Conservation (phyloP, 1,140 invertebrate species). For the Diorhabda elongata region DNA sequence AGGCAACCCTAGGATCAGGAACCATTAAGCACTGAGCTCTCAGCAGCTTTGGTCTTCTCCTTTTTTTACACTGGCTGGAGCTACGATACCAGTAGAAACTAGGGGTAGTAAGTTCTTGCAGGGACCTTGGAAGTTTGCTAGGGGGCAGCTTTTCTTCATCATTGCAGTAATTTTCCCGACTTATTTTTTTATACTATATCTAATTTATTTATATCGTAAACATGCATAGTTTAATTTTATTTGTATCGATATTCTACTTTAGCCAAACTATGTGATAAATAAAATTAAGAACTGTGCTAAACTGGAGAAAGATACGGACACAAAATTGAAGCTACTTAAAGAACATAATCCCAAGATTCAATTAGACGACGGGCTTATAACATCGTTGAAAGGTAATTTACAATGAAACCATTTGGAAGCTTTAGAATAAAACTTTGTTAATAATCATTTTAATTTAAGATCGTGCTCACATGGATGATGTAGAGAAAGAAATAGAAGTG, state of each 20-base stretch:
- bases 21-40: no score
- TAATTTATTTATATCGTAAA: background rate
- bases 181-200: slow-evolving; percentile 18
- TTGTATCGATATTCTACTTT: slow-evolving; percentile 19
- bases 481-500: slow-evolving; percentile 81
- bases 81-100: no score
- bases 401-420: background rate
- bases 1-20: no score
- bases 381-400: slow-evolving; percentile 64
- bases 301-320: slow-evolving; percentile 62
- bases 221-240: no score
- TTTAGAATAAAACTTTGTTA: background rate
- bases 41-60: no score
- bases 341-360: slow-evolving; percentile 51
- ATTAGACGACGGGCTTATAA: slow-evolving; percentile 59
- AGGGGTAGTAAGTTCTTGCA: no score
- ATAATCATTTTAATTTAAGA: slow-evolving; percentile 52
- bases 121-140: no score
- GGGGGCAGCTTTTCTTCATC: no score
- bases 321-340: slow-evolving; percentile 61
- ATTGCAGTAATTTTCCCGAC: background rate
- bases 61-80: no score
- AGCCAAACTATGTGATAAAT: slow-evolving; percentile 60
- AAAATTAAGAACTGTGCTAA: slow-evolving; percentile 63
- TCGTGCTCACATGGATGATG: slow-evolving; percentile 77